Evolutionary conservation across 2,113 vertebrate genomes (phyloP).

Genomic region (Bos taurus): ARS-UCD2.0 NC_037349.1:39209001-39209500

Average conservation of each 20-base stretch:
- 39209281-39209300: neutral
- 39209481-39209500: neutral
- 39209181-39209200: neutral
- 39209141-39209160: slow-evolving; percentile 9
- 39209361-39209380: neutral
- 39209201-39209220: neutral
- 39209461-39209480: fast-evolving
- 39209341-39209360: neutral
- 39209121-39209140: neutral
- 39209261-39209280: neutral
- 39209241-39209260: neutral
- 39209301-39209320: neutral
- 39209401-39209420: neutral
- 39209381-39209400: neutral
- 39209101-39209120: slow-evolving; percentile 45
- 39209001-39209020: slow-evolving; percentile 57
- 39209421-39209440: neutral
- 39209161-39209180: slow-evolving; percentile 30
- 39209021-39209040: slow-evolving; percentile 37
- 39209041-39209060: slow-evolving; percentile 20
- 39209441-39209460: neutral
- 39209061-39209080: neutral
- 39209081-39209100: slow-evolving; percentile 36
- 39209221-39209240: neutral
- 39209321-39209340: neutral